phyloP scores from a whole-genome alignment of 2,113 vertebrate species.

The Chaetorhynchus papuensis region DNA sequence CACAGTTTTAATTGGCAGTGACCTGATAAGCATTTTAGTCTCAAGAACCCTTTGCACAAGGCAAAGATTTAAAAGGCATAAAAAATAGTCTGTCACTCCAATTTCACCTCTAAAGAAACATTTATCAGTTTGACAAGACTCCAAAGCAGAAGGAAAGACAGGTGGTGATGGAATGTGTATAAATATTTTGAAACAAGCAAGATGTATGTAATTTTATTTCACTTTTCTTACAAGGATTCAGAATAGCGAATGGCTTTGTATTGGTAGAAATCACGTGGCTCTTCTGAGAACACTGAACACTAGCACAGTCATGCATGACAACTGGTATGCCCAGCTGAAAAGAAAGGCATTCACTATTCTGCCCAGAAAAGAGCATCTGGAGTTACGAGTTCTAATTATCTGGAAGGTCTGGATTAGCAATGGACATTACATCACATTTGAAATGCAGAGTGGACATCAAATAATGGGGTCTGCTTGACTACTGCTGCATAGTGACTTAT shows the following conservation, averaged over 20 bases:
- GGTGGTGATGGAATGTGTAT: background rate
- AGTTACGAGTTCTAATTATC: background rate
- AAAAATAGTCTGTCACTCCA: background rate
- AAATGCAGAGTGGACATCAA: background rate
- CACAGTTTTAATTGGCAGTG: background rate
- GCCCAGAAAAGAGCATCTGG: background rate
- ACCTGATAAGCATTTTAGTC: background rate
- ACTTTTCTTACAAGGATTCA: background rate
- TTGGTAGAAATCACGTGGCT: background rate
- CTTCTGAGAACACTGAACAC: background rate
- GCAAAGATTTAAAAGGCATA: background rate
- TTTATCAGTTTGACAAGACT: background rate
- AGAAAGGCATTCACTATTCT: background rate
- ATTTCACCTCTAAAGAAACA: background rate
- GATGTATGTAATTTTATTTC: background rate
- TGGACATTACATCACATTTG: background rate
- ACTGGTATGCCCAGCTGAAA: background rate
- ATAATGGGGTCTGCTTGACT: background rate
- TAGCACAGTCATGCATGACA: background rate
- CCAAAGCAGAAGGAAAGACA: background rate
- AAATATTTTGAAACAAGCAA: background rate
- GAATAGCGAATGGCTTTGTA: background rate
- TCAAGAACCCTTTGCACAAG: background rate
- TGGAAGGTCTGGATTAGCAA: background rate
- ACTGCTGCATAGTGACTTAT: background rate